Evolutionary conservation across 2,888 invertebrate species (phyloP), one percentile per base, ranked within the genome.

Genomic region (Carabus problematicus): DNA sequence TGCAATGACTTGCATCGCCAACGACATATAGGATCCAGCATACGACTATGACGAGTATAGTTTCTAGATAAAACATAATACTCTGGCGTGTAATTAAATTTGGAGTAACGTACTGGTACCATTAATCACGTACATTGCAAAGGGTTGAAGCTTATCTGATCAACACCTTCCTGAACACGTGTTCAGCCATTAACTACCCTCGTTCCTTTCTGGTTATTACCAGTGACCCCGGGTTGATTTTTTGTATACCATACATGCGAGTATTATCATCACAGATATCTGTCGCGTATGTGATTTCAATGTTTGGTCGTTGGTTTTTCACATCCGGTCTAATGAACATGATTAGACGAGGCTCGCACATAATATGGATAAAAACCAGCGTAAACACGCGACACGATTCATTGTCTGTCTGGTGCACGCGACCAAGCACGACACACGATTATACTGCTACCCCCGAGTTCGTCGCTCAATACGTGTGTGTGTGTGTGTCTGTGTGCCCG

Each of bases 401-500:
- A 40, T 54, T 55, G 58, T 56, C 43, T 55, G 45, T 11, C 41
- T 18, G 54, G 56, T 40, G 40, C 56, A 56, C 39, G 56, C 56
- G 39, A 40, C 40, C 56, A 19, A 67, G 59, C 67, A 52, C 49
- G 52, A 40, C 54, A 67, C 67, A 59, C 67, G 67, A 67, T 67
- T 67, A 67, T 67, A 68, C 60, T 68, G n/a, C n/a, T n/a, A n/a
- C n/a, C 60, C 68, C 52, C 54, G 52, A n/a, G 41, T 42, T 54
- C 16, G 54, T 11, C 54, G 9, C 3, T 29, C 29, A 16, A n/a
- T 52, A 16, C 14, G 12, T 43, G 41, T 42, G 75, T 72, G 75
- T 75, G 74, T n/a, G n/a, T 52, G 52, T 19, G 12, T 43, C 41
- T 42, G 75, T 72, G 75, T 75, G 74, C 73, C 77, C 78, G 47